Evolutionary conservation across 2,113 vertebrate genomes (phyloP), one percentile per base, ranked within the genome.

Genomic region (Tachycineta bicolor): DNA sequence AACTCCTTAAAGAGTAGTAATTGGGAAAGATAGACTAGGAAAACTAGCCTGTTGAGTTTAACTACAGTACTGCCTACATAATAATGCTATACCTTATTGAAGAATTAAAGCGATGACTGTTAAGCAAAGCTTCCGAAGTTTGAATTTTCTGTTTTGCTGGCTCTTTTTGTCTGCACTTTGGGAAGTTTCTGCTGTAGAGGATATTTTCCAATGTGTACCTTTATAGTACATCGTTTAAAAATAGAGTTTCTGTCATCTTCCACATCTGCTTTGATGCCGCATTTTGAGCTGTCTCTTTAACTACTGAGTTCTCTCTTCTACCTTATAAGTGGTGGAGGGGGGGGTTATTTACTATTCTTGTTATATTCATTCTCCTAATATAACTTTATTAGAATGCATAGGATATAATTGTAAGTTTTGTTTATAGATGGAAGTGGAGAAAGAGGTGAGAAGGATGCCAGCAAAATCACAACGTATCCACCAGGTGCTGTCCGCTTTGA

Each of bases 401-500:
- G 47, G 43, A 39, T 87, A 46, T 96, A 96, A 97, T 92, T 90
- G 5, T 28, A 80, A 94, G 86, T 91, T 97, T 75, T 91, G 43
- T 87, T 98, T 98, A 22, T 96, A 99, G 99, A 99, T 77, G 99
- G 98, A 91, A 99, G 99, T 98, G 99, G 99, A 95, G 99, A 99
- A 94, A 98, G 99, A 68, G 99, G 99, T 50, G 99, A 99, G 94
- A 99, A 99, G 77, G 99, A 99, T 97, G 98, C 99, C 91, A 99
- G 99, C 97, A 99, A 99, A 98, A 99, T 99, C 93, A 99, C 99
- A 92, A 99, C 99, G 1, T 99, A 99, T 55, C 99, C 99, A 26
- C 99, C 99, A 3, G 99, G 99, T 31, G 98, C 99, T 5, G 99
- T 99, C 50, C 98, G 98, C 29, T 99, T 99, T 92, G 99, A 99